phyloP scores from a whole-genome alignment of 2,113 vertebrate genomes.

The Ascaphus truei region DNA sequence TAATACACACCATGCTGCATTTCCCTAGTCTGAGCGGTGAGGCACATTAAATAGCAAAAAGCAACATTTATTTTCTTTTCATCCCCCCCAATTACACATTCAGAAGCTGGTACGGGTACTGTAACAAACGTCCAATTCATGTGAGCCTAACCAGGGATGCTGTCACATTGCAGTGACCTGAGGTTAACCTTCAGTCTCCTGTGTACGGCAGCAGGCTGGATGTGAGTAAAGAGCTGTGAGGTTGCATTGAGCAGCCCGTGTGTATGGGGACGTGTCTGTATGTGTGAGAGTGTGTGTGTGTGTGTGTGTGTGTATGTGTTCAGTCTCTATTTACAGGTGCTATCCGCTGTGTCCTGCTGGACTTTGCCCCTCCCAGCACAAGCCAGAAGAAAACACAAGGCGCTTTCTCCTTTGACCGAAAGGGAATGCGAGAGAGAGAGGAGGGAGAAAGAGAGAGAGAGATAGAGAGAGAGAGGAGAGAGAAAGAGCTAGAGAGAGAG shows the following conservation, averaged over 20 bases:
- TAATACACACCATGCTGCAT: too few species aligned
- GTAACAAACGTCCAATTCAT: conserved; percentile 15
- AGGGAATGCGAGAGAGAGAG: conserved; percentile 9
- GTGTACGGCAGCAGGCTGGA: too few species aligned
- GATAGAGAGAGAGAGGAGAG: not conserved
- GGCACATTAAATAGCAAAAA: not conserved
- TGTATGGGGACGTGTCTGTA: not conserved
- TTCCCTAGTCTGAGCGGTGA: too few species aligned
- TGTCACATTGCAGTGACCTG: not conserved
- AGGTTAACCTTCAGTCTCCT: too few species aligned
- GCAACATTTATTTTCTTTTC: too few species aligned
- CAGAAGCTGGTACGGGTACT: too few species aligned
- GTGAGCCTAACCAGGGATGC: not conserved
- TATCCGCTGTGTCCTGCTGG: not conserved
- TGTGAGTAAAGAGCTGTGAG: not conserved
- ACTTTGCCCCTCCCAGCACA: conserved; percentile 11
- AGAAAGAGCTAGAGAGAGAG: conserved; percentile 8
- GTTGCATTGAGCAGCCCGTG: not conserved
- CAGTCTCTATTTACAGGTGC: not conserved
- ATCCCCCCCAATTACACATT: not conserved
- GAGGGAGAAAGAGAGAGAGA: not conserved
- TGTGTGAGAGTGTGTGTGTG: not conserved
- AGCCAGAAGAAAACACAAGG: conserved; percentile 2
- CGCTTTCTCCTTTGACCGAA: not conserved
- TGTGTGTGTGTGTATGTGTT: not conserved